Evolutionary conservation across 2,797 vertebrate species (phyloP), one percentile per base, ranked within the genome.

Genomic region (Oophaga sylvatica): DNA sequence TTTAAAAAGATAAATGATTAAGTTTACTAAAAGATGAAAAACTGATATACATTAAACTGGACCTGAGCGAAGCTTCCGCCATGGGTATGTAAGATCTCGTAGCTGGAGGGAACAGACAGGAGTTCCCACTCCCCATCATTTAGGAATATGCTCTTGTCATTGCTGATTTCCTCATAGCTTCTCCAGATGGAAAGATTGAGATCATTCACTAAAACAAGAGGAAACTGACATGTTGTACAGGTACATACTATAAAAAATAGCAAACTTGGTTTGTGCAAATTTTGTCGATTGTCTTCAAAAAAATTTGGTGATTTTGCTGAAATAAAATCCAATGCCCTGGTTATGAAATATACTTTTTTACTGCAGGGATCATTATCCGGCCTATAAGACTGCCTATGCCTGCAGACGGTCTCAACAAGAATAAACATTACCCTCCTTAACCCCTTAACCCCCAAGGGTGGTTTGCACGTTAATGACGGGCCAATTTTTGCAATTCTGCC

Each of bases 41-140:
- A 16, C 1, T 81, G 6, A 93, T 96, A 2, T 92, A 96, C 96
- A 0, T 97, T 95, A 91, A 97, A 97, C 90, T 93, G 95, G 92
- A 97, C 96, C 90, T 96, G 96, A 5, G 97, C 96, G 4, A 96
- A 96, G 89, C 95, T 91, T 0, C 93, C 93, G 83, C 92, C 57
- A 2, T 94, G 94, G 31, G 93, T 94, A 78, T 90, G 94, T 78
- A 95, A 89, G 63, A 92, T 90, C 90, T 91, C 92, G 90, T 97
- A 97, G 11, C 89, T 90, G 1, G 96, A 95, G 5, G 95, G 95
- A 29, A 97, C 92, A 20, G 96, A 96, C 48, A 97, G 92, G 87
- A 97, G 95, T 80, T 97, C 96, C 97, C 97, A 97, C 90, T 97
- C 96, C 0, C 96, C 95, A 5, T 96, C 94, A 67, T 96, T 95